Conservation (phyloP, 2,113 vertebrate species). For the Apodemus sylvaticus region DNA sequence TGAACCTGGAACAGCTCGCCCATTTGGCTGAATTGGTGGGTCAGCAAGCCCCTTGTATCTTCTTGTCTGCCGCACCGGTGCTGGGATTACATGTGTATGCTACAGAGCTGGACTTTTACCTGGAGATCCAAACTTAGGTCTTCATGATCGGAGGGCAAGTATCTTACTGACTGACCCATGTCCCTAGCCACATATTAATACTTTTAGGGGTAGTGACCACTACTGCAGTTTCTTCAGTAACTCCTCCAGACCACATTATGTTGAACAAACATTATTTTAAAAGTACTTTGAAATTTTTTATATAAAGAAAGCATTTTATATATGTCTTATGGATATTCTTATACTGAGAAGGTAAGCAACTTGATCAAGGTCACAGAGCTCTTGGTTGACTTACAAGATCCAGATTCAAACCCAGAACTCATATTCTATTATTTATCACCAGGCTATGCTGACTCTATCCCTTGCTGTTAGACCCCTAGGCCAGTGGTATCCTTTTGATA, state of each 20-base stretch:
- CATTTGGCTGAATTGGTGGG: too few relatives aligned
- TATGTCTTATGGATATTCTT: neutral
- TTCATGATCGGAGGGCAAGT: neutral
- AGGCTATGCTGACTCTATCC: neutral
- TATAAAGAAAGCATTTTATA: constrained; percentile 6
- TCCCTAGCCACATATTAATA: neutral
- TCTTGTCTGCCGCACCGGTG: neutral
- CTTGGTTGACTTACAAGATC: neutral
- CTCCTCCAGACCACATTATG: neutral
- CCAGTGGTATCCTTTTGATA: neutral
- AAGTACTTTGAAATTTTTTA: neutral
- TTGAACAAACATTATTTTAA: neutral
- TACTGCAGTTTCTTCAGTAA: neutral
- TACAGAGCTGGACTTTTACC: neutral
- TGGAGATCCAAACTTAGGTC: neutral
- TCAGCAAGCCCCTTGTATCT: neutral
- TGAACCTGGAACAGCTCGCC: neutral
- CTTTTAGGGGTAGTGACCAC: neutral
- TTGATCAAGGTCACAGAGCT: neutral
- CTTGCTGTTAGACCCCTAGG: neutral
- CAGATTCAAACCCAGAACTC: constrained; percentile 16
- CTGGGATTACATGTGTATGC: neutral
- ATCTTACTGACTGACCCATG: neutral
- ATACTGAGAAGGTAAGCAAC: neutral
- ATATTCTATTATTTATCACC: neutral